Evolutionary conservation across 2,797 vertebrate species (phyloP).

Genomic region (Urophycis tenuis): DNA sequence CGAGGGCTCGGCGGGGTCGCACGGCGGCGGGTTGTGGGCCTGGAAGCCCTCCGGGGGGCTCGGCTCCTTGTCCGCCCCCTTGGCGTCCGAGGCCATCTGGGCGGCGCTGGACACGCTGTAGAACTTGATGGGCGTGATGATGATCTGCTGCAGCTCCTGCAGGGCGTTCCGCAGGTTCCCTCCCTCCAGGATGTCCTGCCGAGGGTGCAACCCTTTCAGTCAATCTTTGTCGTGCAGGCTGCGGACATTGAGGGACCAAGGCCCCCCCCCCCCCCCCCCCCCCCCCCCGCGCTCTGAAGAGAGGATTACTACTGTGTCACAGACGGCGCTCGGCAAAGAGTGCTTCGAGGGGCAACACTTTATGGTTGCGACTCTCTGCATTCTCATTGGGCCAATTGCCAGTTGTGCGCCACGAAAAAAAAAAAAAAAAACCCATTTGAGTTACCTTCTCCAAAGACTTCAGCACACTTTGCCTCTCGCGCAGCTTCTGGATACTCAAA

Average conservation of each 20-base stretch:
- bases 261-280: too few species aligned
- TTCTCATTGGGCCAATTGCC: background rate
- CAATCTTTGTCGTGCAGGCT: too few species aligned
- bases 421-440: slow-evolving; percentile 5
- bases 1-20: slow-evolving; percentile 82
- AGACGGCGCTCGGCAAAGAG: background rate
- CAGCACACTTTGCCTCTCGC: slow-evolving; percentile 86
- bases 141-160: slow-evolving; percentile 90
- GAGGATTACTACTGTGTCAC: background rate
- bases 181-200: slow-evolving; percentile 89
- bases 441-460: slow-evolving; percentile 91
- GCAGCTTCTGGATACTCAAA: slow-evolving; percentile 91
- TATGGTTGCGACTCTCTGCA: background rate
- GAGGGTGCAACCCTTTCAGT: background rate
- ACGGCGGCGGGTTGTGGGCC: slow-evolving; percentile 73
- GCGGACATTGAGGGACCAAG: background rate
- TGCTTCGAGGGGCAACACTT: background rate
- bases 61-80: slow-evolving; percentile 71
- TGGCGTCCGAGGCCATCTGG: slow-evolving; percentile 58
- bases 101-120: slow-evolving; percentile 68
- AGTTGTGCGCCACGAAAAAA: slow-evolving; percentile 3
- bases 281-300: background rate
- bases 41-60: slow-evolving; percentile 74
- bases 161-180: slow-evolving; percentile 90
- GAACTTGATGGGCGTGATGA: slow-evolving; percentile 88